Percentiles rank a stretch among this genome's conserved stretches.
Evolutionary conservation across 2,113 vertebrate species (phyloP).

Genomic region (Ptychochromis oligacanthus): DNA sequence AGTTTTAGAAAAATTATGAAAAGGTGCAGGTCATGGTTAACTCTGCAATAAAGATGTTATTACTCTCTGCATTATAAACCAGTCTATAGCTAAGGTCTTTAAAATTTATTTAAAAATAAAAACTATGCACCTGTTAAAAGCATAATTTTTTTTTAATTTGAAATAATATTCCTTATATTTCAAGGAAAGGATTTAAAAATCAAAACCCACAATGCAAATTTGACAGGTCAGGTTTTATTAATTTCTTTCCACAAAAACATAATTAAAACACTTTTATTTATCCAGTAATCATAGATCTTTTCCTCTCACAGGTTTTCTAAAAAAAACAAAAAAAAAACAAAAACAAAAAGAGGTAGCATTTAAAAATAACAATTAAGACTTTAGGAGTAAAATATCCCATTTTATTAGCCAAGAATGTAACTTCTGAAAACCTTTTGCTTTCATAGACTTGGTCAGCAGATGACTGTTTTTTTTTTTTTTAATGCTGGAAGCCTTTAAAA

Average conservation of each 20-base stretch:
- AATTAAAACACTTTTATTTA: too few relatives aligned
- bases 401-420: not conserved
- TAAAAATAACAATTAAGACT: not conserved
- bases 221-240: not conserved
- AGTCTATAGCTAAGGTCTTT: not conserved
- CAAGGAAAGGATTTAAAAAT: not conserved
- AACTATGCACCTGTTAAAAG: too few relatives aligned
- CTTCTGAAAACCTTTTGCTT: rapidly evolving
- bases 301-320: not conserved
- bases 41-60: not conserved
- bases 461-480: not conserved
- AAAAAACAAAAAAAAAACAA: too few relatives aligned
- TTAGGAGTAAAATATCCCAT: too few relatives aligned
- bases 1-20: not conserved
- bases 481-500: not conserved
- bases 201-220: constrained; percentile 13
- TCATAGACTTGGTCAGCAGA: not conserved
- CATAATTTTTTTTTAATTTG: too few relatives aligned
- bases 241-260: not conserved
- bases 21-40: not conserved
- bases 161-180: too few relatives aligned
- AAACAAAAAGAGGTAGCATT: constrained; percentile 16
- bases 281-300: not conserved
- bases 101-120: not conserved
- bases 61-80: not conserved